Evolutionary conservation across 2,888 invertebrate genomes (phyloP).

Genomic region (Tromatobia lineatoria): DNA sequence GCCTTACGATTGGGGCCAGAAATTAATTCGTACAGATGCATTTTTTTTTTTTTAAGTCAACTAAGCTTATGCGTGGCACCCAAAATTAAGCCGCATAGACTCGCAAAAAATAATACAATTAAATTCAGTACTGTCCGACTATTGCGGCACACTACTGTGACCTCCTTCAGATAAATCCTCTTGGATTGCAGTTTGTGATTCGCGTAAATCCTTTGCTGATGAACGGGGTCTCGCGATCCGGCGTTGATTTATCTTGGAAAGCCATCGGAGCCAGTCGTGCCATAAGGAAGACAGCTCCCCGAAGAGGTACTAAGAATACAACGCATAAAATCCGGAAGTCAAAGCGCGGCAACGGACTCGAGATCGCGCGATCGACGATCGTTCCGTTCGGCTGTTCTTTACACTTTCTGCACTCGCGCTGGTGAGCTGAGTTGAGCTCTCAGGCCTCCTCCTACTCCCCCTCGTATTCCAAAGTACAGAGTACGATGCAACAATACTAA

Average conservation of each 20-base stretch:
- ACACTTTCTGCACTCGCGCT: constrained; percentile 78
- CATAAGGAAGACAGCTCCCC: background rate
- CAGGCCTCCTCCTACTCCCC: background rate
- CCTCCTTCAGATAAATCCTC: too few species aligned
- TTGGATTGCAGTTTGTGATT: background rate
- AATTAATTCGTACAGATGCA: too few species aligned
- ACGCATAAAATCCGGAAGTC: constrained; percentile 76
- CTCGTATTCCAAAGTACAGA: background rate
- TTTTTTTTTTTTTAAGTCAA: too few species aligned
- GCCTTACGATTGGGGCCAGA: too few species aligned
- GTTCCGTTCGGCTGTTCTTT: constrained; percentile 80
- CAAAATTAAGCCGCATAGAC: too few species aligned
- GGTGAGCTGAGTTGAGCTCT: constrained; percentile 37
- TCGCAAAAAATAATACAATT: too few species aligned
- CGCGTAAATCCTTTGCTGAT: constrained; percentile 1
- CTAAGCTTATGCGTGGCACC: too few species aligned
- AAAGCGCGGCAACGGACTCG: constrained; percentile 67
- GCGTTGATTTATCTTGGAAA: constrained; percentile 64
- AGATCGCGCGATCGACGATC: constrained; percentile 72
- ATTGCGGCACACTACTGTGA: too few species aligned
- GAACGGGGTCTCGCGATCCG: background rate
- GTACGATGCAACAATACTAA: constrained; percentile 31
- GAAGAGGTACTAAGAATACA: background rate
- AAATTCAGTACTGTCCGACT: too few species aligned
- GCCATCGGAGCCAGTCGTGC: constrained; percentile 9